These are phyloP conservation scores for Benitochromis conjunctus DNA, from an alignment of 2,113 vertebrate genomes.

Conservation along the genomic window DNA sequence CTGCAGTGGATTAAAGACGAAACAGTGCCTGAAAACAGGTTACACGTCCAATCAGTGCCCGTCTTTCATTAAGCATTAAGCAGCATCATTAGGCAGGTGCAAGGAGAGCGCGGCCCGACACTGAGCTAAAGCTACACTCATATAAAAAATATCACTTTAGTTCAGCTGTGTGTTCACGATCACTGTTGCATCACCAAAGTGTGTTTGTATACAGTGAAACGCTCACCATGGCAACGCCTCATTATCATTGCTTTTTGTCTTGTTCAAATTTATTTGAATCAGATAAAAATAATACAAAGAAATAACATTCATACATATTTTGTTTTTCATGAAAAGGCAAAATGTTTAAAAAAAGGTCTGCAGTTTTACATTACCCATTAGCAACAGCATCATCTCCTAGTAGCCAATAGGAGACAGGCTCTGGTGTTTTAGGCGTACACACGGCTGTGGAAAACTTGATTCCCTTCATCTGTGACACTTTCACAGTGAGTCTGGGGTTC, in stretches of 20 bases:
- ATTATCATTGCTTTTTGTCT: not conserved
- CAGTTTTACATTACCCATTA: not conserved
- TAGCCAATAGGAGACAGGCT: not conserved
- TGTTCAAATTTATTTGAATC: not conserved
- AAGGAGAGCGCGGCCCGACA: not conserved
- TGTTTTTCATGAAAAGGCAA: no score
- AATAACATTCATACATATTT: not conserved
- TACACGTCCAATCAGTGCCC: not conserved
- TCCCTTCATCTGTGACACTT: not conserved
- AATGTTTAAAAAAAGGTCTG: not conserved
- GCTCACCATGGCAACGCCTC: not conserved
- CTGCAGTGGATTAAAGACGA: not conserved
- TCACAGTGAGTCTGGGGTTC: not conserved
- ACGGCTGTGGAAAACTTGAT: not conserved
- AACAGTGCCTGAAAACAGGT: not conserved
- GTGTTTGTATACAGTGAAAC: not conserved
- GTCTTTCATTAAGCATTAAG: not conserved
- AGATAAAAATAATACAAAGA: not conserved
- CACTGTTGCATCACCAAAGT: no score
- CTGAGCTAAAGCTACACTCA: fast-evolving
- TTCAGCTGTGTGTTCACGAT: not conserved
- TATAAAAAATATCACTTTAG: not conserved
- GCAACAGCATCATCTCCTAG: not conserved
- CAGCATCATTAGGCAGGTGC: no score
- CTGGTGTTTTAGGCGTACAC: not conserved